Percentiles rank a stretch among this genome's conserved stretches.
phyloP scores from a whole-genome alignment of 1,140 invertebrate genomes.

The Apis dorsata region DNA sequence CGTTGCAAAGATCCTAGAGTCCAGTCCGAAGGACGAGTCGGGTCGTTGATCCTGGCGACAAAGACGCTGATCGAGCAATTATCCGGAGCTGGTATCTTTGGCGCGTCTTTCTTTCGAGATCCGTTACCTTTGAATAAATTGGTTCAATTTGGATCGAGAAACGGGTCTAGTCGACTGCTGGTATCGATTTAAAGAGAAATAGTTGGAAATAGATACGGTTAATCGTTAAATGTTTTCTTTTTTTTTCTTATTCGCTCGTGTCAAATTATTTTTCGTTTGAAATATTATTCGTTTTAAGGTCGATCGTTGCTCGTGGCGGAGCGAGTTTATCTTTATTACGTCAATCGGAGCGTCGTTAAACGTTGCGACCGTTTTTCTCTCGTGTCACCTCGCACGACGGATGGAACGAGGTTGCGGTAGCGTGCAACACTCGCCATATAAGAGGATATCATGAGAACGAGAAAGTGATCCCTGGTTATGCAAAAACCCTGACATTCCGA shows the following conservation, averaged over 20 bases:
- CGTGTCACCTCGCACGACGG: background rate
- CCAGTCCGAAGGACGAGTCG: background rate
- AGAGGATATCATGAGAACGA: constrained; percentile 52
- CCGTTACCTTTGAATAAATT: background rate
- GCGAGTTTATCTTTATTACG: background rate
- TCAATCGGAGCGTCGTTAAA: background rate
- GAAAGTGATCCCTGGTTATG: constrained; percentile 34
- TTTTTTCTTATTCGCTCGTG: too few relatives aligned
- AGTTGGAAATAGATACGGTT: too few relatives aligned
- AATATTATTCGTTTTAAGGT: too few relatives aligned
- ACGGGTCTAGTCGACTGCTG: too few relatives aligned
- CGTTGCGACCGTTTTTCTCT: constrained; percentile 20
- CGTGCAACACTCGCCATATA: constrained; percentile 44
- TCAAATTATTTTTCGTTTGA: too few relatives aligned
- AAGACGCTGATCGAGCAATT: constrained; percentile 33
- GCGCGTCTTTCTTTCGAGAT: constrained; percentile 12
- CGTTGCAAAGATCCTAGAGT: background rate
- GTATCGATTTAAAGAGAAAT: too few relatives aligned
- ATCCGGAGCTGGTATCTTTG: constrained; percentile 8
- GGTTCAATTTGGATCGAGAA: too few relatives aligned
- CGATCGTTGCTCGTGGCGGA: too few relatives aligned
- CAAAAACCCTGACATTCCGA: constrained; percentile 34
- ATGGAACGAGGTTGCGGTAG: constrained; percentile 54
- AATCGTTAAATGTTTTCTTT: too few relatives aligned
- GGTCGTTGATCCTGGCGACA: constrained; percentile 29